phyloP scores from a whole-genome alignment of 2,797 vertebrate species.

The Lerista edwardsae region DNA sequence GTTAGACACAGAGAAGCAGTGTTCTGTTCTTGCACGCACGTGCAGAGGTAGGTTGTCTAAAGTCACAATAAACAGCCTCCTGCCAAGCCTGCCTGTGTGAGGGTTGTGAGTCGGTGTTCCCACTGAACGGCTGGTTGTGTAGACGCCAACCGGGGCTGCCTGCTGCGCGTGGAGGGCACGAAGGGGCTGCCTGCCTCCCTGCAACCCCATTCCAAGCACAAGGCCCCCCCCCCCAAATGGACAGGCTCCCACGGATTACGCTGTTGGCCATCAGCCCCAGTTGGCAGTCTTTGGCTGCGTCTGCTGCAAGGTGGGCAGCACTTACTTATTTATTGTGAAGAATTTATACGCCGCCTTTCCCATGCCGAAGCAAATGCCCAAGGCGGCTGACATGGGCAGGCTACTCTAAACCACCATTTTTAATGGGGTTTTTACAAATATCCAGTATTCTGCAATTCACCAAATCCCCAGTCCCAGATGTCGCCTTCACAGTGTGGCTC shows the following conservation, averaged over 20 bases:
- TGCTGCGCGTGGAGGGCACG: conserved; percentile 29
- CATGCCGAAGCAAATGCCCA: too few species aligned
- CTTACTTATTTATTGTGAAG: too few species aligned
- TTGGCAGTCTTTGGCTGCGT: accelerated
- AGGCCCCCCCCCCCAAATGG: conserved; percentile 66
- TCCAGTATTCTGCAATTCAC: too few species aligned
- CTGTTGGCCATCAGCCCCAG: neutral
- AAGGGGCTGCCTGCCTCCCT: conserved; percentile 45
- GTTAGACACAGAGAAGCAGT: neutral
- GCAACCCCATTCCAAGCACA: conserved; percentile 45
- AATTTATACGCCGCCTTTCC: too few species aligned
- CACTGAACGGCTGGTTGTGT: neutral
- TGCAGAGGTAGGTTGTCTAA: conserved; percentile 40
- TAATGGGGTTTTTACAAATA: too few species aligned
- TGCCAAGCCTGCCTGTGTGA: neutral
- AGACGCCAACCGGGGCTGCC: neutral
- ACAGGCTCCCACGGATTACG: conserved; percentile 28
- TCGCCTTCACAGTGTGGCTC: too few species aligned
- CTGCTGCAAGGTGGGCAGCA: neutral
- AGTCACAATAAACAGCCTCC: neutral
- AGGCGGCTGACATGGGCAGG: too few species aligned
- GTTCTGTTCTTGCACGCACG: conserved; percentile 42
- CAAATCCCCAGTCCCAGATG: too few species aligned
- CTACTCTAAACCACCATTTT: too few species aligned
- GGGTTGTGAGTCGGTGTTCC: neutral